Conservation (phyloP, 1,140 invertebrate species). For the Archegozetes longisetosus region DNA sequence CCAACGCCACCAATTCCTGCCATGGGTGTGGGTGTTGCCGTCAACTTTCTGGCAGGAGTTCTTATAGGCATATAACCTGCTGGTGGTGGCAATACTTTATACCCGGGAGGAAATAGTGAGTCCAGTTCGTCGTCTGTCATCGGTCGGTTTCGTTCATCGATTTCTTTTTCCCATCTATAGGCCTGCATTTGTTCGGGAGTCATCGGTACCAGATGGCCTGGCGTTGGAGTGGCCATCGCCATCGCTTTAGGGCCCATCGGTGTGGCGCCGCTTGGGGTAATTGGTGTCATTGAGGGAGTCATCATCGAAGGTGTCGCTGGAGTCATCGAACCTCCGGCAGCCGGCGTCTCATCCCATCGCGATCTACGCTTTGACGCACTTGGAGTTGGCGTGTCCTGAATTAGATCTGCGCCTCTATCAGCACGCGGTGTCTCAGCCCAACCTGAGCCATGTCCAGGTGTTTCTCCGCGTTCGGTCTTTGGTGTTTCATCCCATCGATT, state of each 20-base stretch:
- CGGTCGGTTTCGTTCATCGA: slow-evolving; percentile 91
- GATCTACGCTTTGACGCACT: slow-evolving; percentile 77
- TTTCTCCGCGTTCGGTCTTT: slow-evolving; percentile 88
- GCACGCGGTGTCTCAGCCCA: slow-evolving; percentile 97
- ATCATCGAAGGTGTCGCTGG: slow-evolving; percentile 40
- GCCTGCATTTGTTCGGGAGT: slow-evolving; percentile 97
- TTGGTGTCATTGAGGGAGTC: slow-evolving; percentile 29
- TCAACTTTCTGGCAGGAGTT: slow-evolving; percentile 91
- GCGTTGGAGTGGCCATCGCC: slow-evolving; percentile 92
- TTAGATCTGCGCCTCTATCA: slow-evolving; percentile 59
- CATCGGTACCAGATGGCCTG: slow-evolving; percentile 85
- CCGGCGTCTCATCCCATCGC: slow-evolving; percentile 93
- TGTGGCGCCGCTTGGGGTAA: slow-evolving; percentile 62
- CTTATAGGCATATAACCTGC: slow-evolving; percentile 91
- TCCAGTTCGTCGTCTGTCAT: slow-evolving; percentile 94
- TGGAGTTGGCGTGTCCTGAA: slow-evolving; percentile 75
- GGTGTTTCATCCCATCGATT: slow-evolving; percentile 99
- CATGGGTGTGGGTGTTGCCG: slow-evolving; percentile 87
- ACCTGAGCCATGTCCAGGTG: slow-evolving; percentile 78
- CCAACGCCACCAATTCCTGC: slow-evolving; percentile 5
- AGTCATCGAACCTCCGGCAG: slow-evolving; percentile 35
- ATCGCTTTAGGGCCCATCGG: slow-evolving; percentile 92
- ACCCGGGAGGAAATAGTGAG: slow-evolving; percentile 89
- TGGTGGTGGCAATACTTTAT: slow-evolving; percentile 90
- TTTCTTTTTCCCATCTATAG: slow-evolving; percentile 96